These are phyloP conservation scores for Ceratina japonica DNA, from an alignment of 1,140 invertebrate genomes.

Conservation along the genomic window DNA sequence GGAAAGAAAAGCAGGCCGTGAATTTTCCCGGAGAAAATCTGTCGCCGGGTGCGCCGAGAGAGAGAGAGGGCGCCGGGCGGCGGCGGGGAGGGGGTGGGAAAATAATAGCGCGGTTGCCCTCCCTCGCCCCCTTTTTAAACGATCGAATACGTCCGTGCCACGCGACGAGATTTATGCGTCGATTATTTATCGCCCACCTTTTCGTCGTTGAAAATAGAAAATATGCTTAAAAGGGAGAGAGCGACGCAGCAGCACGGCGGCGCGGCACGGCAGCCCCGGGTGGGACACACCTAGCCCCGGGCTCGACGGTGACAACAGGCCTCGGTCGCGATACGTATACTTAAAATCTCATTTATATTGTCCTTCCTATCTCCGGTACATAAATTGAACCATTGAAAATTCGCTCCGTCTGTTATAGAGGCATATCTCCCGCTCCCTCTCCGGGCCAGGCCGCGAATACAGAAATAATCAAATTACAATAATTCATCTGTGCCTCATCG, in stretches of 20 bases:
- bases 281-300: background rate
- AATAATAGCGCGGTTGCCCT: conserved; percentile 52
- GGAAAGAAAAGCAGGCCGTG: conserved; percentile 29
- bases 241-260: background rate
- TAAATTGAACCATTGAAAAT: conserved; percentile 68
- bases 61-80: no score
- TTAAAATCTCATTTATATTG: conserved; percentile 76
- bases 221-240: conserved; percentile 57
- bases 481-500: no score
- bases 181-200: conserved; percentile 61
- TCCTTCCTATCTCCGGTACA: conserved; percentile 68
- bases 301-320: conserved; percentile 34
- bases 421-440: background rate
- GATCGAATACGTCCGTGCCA: conserved; percentile 64
- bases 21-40: conserved; percentile 43
- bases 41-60: conserved; percentile 6
- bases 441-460: background rate
- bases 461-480: background rate
- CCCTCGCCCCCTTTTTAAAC: conserved; percentile 54
- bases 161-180: conserved; percentile 62
- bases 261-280: background rate
- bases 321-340: conserved; percentile 59
- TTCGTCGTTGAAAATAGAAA: conserved; percentile 59
- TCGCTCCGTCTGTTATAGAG: conserved; percentile 40
- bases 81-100: conserved; percentile 13